Evolutionary conservation across 2,888 invertebrate genomes (phyloP), one percentile per base, ranked within the genome.

Genomic region (Phengaris alcon): DNA sequence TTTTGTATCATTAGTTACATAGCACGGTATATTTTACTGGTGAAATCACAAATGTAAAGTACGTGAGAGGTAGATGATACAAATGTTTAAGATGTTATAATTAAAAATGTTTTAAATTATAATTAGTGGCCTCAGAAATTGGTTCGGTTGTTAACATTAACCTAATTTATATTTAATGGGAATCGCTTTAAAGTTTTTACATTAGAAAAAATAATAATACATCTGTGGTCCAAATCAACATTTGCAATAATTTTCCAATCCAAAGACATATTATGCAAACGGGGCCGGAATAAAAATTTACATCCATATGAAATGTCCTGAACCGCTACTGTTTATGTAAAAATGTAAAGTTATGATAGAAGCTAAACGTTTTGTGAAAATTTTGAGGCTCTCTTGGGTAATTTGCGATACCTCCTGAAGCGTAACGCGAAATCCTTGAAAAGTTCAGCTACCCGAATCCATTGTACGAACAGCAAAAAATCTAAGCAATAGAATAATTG

Each of bases 401-500:
- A 79, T 75, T 75, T 74, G 77, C 77, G 80, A 80, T 83, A 82
- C 78, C 83, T 85, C 87, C 90, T 90, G 90, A 90, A 91, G 91
- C 88, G 87, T 83, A 88, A 86, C 88, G 79, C 78, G 77, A 54
- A 86, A 88, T 85, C 91, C 91, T 92, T 91, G 91, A 89, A 83
- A 85, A 84, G 92, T 91, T 91, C 90, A 86, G 82, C 84, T 83
- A 91, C 91, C 91, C 84, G 82, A 83, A 83, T 81, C 80, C 87
- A 88, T 90, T 89, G 88, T 89, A 83, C 81, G 82, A 83, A 83
- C 82, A 80, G 78, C 72, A 76, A 75, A 85, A 85, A 87, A 86
- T 87, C 85, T 79, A 76, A 76, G 82, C 82, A 83, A 86, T 81
- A 82, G 84, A 81, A 85, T 85, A 84, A 82, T 81, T 79, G 81